phyloP scores from a whole-genome alignment of 2,113 vertebrate species.

The Alethe diademata region DNA sequence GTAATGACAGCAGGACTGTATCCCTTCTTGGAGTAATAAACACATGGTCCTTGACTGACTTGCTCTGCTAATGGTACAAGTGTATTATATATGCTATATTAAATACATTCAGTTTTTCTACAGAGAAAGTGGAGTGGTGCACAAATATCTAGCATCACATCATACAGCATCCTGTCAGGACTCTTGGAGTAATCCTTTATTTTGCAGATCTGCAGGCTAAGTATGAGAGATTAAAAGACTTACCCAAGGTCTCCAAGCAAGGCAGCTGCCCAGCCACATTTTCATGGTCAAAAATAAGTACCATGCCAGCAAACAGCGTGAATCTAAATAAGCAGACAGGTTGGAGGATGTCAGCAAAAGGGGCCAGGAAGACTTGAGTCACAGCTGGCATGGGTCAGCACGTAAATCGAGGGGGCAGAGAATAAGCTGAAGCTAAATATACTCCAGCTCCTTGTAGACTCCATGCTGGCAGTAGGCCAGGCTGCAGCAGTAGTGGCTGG shows the following conservation, averaged over 20 bases:
- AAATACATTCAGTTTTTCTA: neutral
- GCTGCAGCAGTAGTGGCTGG: constrained; percentile 6
- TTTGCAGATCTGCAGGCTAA: neutral
- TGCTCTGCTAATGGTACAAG: neutral
- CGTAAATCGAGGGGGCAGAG: neutral
- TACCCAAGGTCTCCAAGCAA: neutral
- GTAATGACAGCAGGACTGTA: neutral
- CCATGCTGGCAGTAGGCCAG: neutral
- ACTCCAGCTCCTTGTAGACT: constrained; percentile 7
- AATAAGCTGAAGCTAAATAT: constrained; percentile 40
- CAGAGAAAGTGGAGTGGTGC: no score
- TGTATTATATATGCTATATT: neutral
- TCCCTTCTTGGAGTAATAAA: neutral
- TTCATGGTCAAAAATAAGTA: fast-evolving
- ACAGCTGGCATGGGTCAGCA: constrained; percentile 14
- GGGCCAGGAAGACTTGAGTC: neutral
- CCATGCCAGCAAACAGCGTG: fast-evolving
- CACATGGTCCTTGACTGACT: neutral
- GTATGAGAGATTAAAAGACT: neutral
- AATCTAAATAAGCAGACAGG: neutral
- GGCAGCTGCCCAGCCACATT: neutral
- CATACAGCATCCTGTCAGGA: neutral
- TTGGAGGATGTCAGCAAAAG: neutral
- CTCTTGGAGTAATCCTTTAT: neutral
- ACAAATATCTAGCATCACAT: neutral